phyloP scores from a whole-genome alignment of 2,888 invertebrate species.

The Dysmachus trigonus region DNA sequence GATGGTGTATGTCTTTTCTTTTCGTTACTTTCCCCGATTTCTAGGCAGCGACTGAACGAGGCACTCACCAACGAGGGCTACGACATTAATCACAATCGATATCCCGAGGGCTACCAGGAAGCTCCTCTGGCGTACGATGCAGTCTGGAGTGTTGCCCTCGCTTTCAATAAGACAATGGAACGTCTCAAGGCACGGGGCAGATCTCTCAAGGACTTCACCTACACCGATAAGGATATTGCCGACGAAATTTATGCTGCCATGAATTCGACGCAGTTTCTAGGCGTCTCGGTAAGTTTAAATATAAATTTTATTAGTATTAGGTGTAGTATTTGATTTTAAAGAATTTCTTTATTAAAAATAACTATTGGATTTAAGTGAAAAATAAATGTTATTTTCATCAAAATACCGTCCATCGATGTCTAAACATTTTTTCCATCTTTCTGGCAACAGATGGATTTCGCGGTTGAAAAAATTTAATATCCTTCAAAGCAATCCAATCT shows the following conservation, averaged over 20 bases:
- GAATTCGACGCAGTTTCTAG: constrained; percentile 97
- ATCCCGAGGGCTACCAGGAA: constrained; percentile 95
- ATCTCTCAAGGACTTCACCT: constrained; percentile 93
- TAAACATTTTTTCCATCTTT: no score
- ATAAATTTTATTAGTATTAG: background rate
- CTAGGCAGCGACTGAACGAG: constrained; percentile 80
- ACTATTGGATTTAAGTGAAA: no score
- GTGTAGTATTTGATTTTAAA: no score
- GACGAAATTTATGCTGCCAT: constrained; percentile 97
- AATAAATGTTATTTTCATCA: no score
- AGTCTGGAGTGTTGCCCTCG: constrained; percentile 97
- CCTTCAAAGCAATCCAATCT: no score
- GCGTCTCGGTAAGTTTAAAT: constrained; percentile 88
- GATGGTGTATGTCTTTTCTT: background rate
- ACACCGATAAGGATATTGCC: constrained; percentile 93
- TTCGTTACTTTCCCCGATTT: background rate
- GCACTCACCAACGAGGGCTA: constrained; percentile 82
- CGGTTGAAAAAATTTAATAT: no score
- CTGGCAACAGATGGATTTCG: no score
- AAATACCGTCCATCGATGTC: no score
- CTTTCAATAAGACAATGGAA: constrained; percentile 96
- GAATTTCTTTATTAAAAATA: no score
- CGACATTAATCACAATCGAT: constrained; percentile 85
- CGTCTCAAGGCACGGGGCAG: constrained; percentile 79
- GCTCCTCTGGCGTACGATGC: constrained; percentile 99